Evolutionary conservation across 1,140 invertebrate species (phyloP), one percentile per base, ranked within the genome.

Genomic region (Zeugodacus cucurbitae): DNA sequence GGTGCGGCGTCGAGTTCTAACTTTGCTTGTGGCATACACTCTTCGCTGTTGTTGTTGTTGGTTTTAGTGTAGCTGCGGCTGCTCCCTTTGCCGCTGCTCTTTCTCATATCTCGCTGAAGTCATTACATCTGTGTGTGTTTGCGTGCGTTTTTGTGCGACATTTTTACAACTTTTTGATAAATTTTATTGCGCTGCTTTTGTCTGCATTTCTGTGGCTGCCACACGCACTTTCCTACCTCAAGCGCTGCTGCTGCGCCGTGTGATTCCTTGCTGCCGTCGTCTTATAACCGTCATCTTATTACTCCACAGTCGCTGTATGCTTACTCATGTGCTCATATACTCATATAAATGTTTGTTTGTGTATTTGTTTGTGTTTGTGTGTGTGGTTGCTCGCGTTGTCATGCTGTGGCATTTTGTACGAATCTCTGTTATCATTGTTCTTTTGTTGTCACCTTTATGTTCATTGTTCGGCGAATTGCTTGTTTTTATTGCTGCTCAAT

Each of bases 161-260:
- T 54, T 86, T 86, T 86, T 86, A 86, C 44, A 86, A 44, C 82
- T 86, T 86, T 86, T 57, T 86, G 82, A 86, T 86, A 86, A 32
- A 86, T 86, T 86, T 86, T 86, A 86, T 86, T 86, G 82, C 34
- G 4, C 20, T 74, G 67, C 67, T 14, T 74, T 74, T 74, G 67
- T 74, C 34, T 74, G 67, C 67, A 34, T 41, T 41, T 10, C 34
- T 74, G 34, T 37, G 32, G 67, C 67, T 37, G 67, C 67, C 67
- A 74, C 67, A 74, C 34, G 67, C 67, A 74, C 67, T 74, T 74
- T 74, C 67, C 67, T 74, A 22, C 17, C 62, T 32, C 34, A 70
- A n/a, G n/a, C n/a, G n/a, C n/a, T n/a, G n/a, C n/a, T 37, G 6
- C 34, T 37, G 2, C 29, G 17, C 67, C 34, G 26, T 70, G 32